These are phyloP conservation scores for Orchestes rusci DNA, from an alignment of 2,888 invertebrate genomes.

Conservation along the genomic window DNA sequence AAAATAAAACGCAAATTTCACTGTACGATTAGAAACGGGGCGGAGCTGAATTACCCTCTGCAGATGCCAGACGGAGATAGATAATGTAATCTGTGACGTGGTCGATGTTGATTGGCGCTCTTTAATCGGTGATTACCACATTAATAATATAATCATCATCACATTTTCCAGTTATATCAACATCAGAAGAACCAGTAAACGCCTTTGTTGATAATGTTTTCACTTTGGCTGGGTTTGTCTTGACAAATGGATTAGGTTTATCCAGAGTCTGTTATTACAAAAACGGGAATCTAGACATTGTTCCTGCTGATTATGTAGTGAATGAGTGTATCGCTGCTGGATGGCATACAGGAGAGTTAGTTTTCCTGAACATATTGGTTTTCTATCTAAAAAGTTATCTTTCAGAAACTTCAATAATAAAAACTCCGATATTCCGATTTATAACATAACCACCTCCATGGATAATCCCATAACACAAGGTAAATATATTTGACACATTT, in stretches of 20 bases:
- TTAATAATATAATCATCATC: too few species aligned
- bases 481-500: constrained; percentile 32
- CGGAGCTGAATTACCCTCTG: too few species aligned
- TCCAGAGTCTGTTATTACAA: constrained; percentile 55
- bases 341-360: constrained; percentile 24
- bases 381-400: too few species aligned
- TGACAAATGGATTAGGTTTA: constrained; percentile 30
- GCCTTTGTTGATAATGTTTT: constrained; percentile 50
- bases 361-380: too few species aligned
- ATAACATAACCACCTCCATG: constrained; percentile 77
- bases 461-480: constrained; percentile 79
- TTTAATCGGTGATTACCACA: too few species aligned
- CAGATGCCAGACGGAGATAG: too few species aligned
- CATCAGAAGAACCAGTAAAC: constrained; percentile 35
- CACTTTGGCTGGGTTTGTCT: constrained; percentile 28
- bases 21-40: too few species aligned
- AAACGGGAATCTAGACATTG: constrained; percentile 39
- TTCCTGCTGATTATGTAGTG: constrained; percentile 74
- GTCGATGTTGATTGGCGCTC: too few species aligned
- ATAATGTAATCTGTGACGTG: too few species aligned
- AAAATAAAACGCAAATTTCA: too few species aligned
- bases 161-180: constrained; percentile 32
- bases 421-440: constrained; percentile 56
- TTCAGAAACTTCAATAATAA: constrained; percentile 6
- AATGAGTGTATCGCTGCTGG: constrained; percentile 61